A percentile compares a stretch with the other conserved stretches of the same genome.
Evolutionary conservation across 2,888 invertebrate genomes (phyloP).

Genomic region (Thumatha senex): DNA sequence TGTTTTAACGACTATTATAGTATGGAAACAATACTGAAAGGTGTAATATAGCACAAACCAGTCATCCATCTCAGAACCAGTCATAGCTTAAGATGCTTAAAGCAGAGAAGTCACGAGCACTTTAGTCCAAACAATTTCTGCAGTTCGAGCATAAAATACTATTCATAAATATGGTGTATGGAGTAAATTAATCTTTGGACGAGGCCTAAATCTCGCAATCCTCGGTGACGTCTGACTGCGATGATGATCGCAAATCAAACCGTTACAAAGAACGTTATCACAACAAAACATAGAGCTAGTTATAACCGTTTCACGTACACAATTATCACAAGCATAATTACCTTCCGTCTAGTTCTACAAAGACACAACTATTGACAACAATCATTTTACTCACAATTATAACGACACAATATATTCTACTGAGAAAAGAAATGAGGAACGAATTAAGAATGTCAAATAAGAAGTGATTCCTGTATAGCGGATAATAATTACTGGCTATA

Average conservation of each 20-base stretch:
- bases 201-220: too few relatives aligned
- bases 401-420: slow-evolving; percentile 6
- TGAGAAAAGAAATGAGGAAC: slow-evolving; percentile 42
- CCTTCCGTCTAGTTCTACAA: slow-evolving; percentile 39
- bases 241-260: neutral
- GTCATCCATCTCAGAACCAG: too few relatives aligned
- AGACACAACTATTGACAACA: slow-evolving; percentile 22
- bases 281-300: neutral
- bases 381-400: slow-evolving; percentile 31
- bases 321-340: slow-evolving; percentile 25
- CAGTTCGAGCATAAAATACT: too few relatives aligned
- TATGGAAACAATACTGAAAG: too few relatives aligned
- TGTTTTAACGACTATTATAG: too few relatives aligned
- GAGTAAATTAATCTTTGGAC: too few relatives aligned
- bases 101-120: too few relatives aligned
- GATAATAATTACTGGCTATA: slow-evolving; percentile 16
- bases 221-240: too few relatives aligned
- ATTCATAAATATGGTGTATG: too few relatives aligned
- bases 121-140: too few relatives aligned
- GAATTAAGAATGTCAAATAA: slow-evolving; percentile 23
- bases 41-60: too few relatives aligned
- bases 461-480: slow-evolving; percentile 17
- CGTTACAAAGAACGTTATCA: neutral
- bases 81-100: too few relatives aligned
- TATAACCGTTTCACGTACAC: neutral